Evolutionary conservation across 2,113 vertebrate species (phyloP), one percentile per base, ranked within the genome.

Genomic region (Chionomys nivalis): DNA sequence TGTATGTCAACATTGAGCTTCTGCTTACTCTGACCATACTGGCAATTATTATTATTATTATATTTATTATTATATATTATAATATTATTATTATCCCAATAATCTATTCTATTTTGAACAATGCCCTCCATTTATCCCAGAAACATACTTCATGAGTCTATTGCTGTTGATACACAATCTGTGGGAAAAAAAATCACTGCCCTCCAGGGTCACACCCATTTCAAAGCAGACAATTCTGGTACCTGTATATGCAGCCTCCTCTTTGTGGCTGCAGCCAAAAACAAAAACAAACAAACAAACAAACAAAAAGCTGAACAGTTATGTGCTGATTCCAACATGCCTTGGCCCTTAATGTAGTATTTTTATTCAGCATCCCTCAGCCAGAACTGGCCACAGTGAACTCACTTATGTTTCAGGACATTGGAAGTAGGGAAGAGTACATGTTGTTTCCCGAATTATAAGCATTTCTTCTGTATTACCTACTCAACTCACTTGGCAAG

Each of bases 391-490:
- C 77, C 36, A 81, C 5, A 77, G 24, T 49, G 33, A 28, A 11
- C 24, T 12, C n/a, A 66, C 36, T 82, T 79, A 52, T 31, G 49
- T 88, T 31, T 36, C 89, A 42, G n/a, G 31, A 11, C 10, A 11
- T 3, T 70, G 49, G 75, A 72, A 76, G 17, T 61, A 5, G 10
- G 44, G 1, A 52, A 28, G 12, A 47, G 0, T 12, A 42, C 6
- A 1, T 14, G n/a, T 8, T 36, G 4, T 13, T 81, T 16, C 12
- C 5, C 5, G 31, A 95, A 36, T 39, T 70, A 42, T 58, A 26
- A 19, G 12, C 1, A 8, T 33, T 11, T 14, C 55, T 65, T 75
- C 7, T 10, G 7, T 13, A 2, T 5, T 0, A 3, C 36, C 7
- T 14, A n/a, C 87, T 78, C 77, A 39, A 13, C 42, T 73, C 5